Conservation (phyloP, 2,113 vertebrate species). For the Neopipo cinnamomea region DNA sequence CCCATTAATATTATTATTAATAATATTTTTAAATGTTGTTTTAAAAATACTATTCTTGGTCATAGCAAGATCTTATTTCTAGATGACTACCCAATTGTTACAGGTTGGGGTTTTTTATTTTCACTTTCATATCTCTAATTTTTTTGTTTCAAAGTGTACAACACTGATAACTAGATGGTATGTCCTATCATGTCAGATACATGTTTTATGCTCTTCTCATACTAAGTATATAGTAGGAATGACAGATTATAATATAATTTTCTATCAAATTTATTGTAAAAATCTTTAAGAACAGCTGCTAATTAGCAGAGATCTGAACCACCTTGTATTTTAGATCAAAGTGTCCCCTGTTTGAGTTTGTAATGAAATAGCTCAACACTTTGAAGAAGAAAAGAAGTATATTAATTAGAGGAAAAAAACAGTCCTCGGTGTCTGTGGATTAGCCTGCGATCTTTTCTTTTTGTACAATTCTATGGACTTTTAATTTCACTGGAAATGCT, state of each 20-base stretch:
- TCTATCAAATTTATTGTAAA: not conserved
- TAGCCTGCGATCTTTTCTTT: not conserved
- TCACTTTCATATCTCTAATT: not conserved
- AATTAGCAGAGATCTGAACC: constrained; percentile 38
- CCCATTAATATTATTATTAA: not conserved
- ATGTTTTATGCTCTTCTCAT: not conserved
- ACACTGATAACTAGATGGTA: not conserved
- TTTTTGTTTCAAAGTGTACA: not conserved
- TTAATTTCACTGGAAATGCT: not conserved
- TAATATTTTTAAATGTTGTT: not conserved
- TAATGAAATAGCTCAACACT: constrained; percentile 9
- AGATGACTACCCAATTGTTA: not conserved
- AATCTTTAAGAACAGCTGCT: constrained; percentile 38
- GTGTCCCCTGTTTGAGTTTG: constrained; percentile 2
- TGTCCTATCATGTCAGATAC: not conserved
- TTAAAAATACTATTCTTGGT: not conserved
- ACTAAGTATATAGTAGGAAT: not conserved
- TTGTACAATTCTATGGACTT: not conserved
- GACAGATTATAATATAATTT: not conserved
- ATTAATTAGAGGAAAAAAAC: not conserved
- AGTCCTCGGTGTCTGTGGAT: not conserved
- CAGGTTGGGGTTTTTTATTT: not conserved
- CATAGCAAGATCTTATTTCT: not conserved
- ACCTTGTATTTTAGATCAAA: constrained; percentile 48
- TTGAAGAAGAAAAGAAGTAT: constrained; percentile 37